phyloP scores from a whole-genome alignment of 2,113 vertebrate genomes.

The Psophia crepitans region DNA sequence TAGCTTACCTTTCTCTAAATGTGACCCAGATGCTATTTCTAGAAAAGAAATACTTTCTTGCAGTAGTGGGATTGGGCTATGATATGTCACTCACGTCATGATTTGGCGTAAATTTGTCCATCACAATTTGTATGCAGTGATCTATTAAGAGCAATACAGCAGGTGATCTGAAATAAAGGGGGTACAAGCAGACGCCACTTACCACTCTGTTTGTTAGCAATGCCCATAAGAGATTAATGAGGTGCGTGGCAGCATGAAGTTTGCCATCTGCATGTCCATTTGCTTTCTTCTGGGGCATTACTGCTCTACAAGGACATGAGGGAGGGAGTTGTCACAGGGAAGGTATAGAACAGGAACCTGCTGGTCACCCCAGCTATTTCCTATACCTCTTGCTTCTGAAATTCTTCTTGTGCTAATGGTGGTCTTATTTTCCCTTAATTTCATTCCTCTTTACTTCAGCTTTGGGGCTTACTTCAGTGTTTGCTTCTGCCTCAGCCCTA shows the following conservation, averaged over 20 bases:
- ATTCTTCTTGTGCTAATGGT: neutral
- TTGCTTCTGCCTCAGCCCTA: neutral
- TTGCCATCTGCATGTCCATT: neutral
- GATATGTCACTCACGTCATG: neutral
- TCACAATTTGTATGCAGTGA: neutral
- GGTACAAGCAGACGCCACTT: neutral
- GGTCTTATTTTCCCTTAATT: neutral
- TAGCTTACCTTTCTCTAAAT: neutral
- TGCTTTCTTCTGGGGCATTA: neutral
- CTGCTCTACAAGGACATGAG: neutral
- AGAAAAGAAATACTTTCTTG: neutral
- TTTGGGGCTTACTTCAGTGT: neutral
- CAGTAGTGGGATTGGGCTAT: neutral
- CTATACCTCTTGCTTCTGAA: neutral
- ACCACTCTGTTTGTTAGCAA: neutral
- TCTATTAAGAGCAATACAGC: neutral
- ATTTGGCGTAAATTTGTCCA: neutral
- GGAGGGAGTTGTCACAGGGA: rapidly evolving
- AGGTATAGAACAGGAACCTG: rapidly evolving
- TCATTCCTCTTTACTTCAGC: neutral
- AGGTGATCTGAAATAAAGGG: neutral
- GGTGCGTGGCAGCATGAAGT: neutral
- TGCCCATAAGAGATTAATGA: neutral
- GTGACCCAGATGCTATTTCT: neutral
- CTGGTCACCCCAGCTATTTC: neutral